Evolutionary conservation across 37 sponge, comb jelly and placozoan genomes (phyloP).

Genomic region (Agelas oroides): DNA sequence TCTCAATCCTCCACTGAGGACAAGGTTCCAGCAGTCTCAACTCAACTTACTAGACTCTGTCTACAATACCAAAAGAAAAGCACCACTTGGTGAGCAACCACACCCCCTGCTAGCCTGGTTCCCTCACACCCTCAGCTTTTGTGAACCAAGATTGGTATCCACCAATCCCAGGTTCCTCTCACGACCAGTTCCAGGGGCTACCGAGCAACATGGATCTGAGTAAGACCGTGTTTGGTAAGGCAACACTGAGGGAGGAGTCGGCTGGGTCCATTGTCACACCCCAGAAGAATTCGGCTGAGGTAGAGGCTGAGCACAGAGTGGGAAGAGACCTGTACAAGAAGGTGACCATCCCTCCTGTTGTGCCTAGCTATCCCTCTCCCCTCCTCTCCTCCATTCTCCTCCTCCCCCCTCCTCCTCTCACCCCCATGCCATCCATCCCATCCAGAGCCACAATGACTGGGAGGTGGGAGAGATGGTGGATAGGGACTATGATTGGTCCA

Average conservation of each 20-base stretch:
- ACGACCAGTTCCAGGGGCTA: constrained; percentile 67
- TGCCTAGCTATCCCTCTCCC: too few relatives aligned
- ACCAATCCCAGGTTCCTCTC: constrained; percentile 61
- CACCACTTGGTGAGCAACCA: constrained; percentile 88
- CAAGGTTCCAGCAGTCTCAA: constrained; percentile 70
- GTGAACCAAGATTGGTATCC: too few relatives aligned
- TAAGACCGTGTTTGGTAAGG: constrained; percentile 57
- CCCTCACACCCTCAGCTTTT: too few relatives aligned
- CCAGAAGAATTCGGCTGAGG: constrained; percentile 67
- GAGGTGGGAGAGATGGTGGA: constrained; percentile 81
- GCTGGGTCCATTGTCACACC: constrained; percentile 92
- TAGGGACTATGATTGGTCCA: constrained; percentile 94
- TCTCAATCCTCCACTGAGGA: constrained; percentile 84
- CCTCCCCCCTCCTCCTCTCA: too few relatives aligned
- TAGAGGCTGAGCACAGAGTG: constrained; percentile 60
- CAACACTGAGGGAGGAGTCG: constrained; percentile 54
- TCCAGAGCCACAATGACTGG: constrained; percentile 56
- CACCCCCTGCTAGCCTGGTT: too few relatives aligned
- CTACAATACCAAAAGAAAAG: constrained; percentile 77
- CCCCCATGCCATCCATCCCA: too few relatives aligned
- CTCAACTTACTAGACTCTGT: constrained; percentile 73
- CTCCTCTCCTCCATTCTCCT: too few relatives aligned
- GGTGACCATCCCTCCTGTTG: constrained; percentile 11
- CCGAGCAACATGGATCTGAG: constrained; percentile 56
- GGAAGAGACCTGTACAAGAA: constrained; percentile 86